Conservation (phyloP, 2,888 invertebrate species). For the Phrixothrix hirtus region DNA sequence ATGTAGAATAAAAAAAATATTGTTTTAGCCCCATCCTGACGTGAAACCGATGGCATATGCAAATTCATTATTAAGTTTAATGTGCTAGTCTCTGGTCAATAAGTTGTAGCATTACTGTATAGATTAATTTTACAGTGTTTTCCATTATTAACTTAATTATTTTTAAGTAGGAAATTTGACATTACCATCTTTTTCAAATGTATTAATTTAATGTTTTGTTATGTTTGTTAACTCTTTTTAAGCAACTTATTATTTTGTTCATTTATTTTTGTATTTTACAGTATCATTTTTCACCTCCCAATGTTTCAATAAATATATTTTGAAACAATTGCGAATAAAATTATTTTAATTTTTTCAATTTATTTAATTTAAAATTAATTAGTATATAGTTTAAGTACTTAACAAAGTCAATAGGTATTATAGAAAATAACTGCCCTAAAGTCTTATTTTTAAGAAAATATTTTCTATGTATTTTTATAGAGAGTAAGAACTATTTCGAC, state of each 20-base stretch:
- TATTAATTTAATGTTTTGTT: constrained; percentile 19
- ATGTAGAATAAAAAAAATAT: constrained; percentile 12
- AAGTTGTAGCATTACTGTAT: constrained; percentile 22
- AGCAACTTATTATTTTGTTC: constrained; percentile 9
- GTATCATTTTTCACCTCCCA: neutral
- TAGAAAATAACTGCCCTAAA: constrained; percentile 14
- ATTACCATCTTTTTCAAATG: neutral
- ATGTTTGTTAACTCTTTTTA: constrained; percentile 21
- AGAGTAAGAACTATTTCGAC: constrained; percentile 15
- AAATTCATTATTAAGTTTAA: constrained; percentile 77
- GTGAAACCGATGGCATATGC: constrained; percentile 98
- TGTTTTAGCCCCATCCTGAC: constrained; percentile 90
- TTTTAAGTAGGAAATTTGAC: constrained; percentile 21
- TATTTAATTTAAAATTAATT: constrained; percentile 5
- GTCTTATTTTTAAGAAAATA: constrained; percentile 14
- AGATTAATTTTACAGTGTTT: constrained; percentile 20
- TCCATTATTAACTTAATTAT: constrained; percentile 6
- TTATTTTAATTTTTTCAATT: neutral
- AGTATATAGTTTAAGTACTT: constrained; percentile 3
- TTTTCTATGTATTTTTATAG: constrained; percentile 25
- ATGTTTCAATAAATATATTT: neutral
- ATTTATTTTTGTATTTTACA: neutral
- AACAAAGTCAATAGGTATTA: constrained; percentile 10
- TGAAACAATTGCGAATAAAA: constrained; percentile 2
- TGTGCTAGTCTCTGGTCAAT: constrained; percentile 64